phyloP scores from a whole-genome alignment of 2,888 invertebrate genomes.

The Diaphora mendica region DNA sequence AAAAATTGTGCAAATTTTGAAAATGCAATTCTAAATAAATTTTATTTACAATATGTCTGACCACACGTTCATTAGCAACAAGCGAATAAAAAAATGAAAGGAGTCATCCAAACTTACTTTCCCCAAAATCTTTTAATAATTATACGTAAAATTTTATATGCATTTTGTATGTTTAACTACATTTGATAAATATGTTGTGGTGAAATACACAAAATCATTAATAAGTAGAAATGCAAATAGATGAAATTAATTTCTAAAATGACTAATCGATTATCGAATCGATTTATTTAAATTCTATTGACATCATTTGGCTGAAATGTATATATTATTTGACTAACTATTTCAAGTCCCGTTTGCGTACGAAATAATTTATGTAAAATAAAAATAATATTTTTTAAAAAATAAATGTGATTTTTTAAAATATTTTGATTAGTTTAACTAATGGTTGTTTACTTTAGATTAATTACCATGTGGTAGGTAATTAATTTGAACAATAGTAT shows the following conservation, averaged over 20 bases:
- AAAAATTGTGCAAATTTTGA: neutral
- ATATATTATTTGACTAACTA: neutral
- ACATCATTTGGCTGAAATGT: neutral
- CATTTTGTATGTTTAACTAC: neutral
- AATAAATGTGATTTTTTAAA: too few species aligned
- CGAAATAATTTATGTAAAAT: neutral
- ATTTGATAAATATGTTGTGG: neutral
- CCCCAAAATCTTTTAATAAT: neutral
- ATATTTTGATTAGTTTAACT: too few species aligned
- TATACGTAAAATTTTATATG: conserved; percentile 3
- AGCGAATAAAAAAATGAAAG: conserved; percentile 5
- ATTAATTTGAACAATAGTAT: too few species aligned
- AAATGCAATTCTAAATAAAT: neutral
- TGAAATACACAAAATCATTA: neutral
- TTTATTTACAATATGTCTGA: neutral
- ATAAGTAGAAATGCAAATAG: neutral
- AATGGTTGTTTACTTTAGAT: neutral
- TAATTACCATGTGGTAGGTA: too few species aligned
- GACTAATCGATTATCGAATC: neutral
- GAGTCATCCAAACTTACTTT: conserved; percentile 3
- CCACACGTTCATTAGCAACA: neutral
- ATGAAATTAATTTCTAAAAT: neutral
- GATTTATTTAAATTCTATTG: neutral
- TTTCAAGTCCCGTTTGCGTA: neutral
- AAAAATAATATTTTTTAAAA: neutral